Base-by-base conservation (phyloP, 2,113 vertebrate genomes). In the Suncus etruscus region DNA sequence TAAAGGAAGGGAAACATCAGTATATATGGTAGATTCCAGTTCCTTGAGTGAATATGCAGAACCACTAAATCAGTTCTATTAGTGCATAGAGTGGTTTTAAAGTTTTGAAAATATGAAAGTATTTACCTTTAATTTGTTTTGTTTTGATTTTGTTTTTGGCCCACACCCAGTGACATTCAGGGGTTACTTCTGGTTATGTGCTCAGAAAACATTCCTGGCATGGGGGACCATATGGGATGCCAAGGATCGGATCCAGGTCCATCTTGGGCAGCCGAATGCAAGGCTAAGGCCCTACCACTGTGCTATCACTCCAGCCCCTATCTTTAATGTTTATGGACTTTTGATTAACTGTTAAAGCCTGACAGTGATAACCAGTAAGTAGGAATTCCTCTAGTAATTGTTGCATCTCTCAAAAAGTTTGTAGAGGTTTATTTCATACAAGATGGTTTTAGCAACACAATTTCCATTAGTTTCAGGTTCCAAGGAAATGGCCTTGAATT, bases 21-120 rank as follows among this genome's bases (percentile, higher is more conserved):
- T n/a, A 24, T 9, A 69, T 15, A 8, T 0, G 0, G 3, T 4
- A 16, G 16, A n/a, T 69, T 58, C 0, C 0, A 7, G 48, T 69
- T 27, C 61, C 5, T 29, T 16, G 22, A 80, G 25, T 32, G 16
- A 89, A 18, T 18, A 27, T 15, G 3, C n/a, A 51, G 0, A n/a
- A 8, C 3, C 45, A 72, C 3, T 18, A 3, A 39, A 48, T 95
- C 31, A 1, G 0, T 86, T 91, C 45, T 86, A 1, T 75, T 73
- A 87, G 12, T 51, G 6, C 32, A 20, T 16, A 61, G 65, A 22
- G 25, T 73, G 15, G 27, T 80, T 87, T 80, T 10, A 29, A 95
- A 1, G 25, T 15, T 16, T 70, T 61, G 25, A 18, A 4, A 27
- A 16, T 15, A 32, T 11, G 25, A 70, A 1, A 16, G 54, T 54